Conservation (phyloP, 2,797 vertebrate genomes). For the Sarcoramphus papa region DNA sequence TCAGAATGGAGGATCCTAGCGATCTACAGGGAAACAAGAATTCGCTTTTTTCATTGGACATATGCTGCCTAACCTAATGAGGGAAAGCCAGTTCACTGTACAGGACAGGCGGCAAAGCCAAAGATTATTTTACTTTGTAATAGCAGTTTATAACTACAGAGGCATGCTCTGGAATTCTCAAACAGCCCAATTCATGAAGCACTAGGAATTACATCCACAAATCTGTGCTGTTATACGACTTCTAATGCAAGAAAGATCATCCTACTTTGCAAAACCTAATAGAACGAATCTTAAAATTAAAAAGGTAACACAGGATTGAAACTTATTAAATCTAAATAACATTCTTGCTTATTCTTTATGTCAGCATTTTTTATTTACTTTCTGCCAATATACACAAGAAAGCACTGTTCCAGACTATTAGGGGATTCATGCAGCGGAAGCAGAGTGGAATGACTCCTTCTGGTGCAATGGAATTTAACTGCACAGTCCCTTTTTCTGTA, state of each 20-base stretch:
- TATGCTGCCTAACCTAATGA: background rate
- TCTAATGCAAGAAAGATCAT: background rate
- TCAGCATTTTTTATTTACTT: slow-evolving; percentile 47
- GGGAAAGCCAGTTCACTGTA: background rate
- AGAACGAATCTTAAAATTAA: background rate
- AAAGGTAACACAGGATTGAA: background rate
- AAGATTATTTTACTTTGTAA: slow-evolving; percentile 20
- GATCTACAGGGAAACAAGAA: slow-evolving; percentile 46
- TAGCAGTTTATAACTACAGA: slow-evolving; percentile 4
- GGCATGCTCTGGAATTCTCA: background rate
- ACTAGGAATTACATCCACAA: background rate
- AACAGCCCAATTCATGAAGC: background rate
- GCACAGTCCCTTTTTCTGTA: background rate
- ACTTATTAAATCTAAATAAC: background rate
- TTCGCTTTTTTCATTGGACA: slow-evolving; percentile 9
- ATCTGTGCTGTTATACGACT: background rate
- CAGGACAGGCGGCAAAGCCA: background rate
- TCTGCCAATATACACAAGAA: slow-evolving; percentile 2
- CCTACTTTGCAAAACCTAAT: background rate
- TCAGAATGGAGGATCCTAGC: slow-evolving; percentile 31
- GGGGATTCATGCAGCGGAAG: background rate
- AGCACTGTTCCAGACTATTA: slow-evolving; percentile 31
- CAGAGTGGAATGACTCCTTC: slow-evolving; percentile 29
- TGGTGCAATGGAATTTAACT: slow-evolving; percentile 48
- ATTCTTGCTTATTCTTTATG: slow-evolving; percentile 2